These are phyloP conservation scores for Luffia ferchaultella DNA, from an alignment of 2,888 invertebrate genomes.

Conservation along the genomic window DNA sequence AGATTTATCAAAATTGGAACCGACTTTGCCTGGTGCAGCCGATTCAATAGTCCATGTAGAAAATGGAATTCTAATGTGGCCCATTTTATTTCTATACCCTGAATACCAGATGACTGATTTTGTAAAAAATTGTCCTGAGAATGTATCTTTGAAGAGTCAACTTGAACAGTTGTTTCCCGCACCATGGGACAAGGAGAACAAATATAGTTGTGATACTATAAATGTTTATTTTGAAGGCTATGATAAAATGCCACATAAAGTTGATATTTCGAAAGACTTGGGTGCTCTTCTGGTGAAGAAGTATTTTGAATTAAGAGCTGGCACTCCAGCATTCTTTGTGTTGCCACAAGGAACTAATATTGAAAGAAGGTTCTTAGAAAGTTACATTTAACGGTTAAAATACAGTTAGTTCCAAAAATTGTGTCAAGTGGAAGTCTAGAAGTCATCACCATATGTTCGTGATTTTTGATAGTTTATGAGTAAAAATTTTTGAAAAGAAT, in stretches of 20 bases:
- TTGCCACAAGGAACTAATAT: conserved; percentile 63
- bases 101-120: conserved; percentile 89
- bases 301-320: conserved; percentile 69
- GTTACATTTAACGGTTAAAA: conserved; percentile 50
- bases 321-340: conserved; percentile 73
- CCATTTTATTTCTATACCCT: conserved; percentile 88
- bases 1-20: conserved; percentile 65
- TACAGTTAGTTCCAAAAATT: too few species aligned
- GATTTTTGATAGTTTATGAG: too few species aligned
- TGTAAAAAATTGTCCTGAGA: conserved; percentile 81
- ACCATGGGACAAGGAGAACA: conserved; percentile 75
- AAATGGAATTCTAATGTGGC: conserved; percentile 78
- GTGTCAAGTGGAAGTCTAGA: too few species aligned
- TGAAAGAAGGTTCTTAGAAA: conserved; percentile 65
- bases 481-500: too few species aligned
- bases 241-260: conserved; percentile 66
- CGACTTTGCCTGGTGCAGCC: conserved; percentile 71
- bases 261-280: conserved; percentile 65
- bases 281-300: conserved; percentile 66
- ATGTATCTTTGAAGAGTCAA: conserved; percentile 59
- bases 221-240: conserved; percentile 79
- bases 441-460: too few species aligned
- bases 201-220: conserved; percentile 68
- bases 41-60: conserved; percentile 71
- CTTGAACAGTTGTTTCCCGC: conserved; percentile 70